Conservation (phyloP, 2,113 vertebrate species). For the Neoarius graeffei region DNA sequence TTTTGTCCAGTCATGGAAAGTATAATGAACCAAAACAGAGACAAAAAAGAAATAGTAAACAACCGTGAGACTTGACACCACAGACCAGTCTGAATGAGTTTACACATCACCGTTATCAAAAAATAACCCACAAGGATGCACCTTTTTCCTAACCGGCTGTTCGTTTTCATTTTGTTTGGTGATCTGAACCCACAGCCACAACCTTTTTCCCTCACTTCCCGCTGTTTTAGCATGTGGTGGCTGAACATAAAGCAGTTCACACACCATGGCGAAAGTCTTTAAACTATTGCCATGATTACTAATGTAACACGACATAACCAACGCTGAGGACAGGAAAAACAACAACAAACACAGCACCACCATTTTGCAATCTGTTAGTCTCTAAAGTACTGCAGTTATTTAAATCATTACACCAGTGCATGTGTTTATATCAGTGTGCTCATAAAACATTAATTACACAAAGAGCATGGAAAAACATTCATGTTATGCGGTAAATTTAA, state of each 20-base stretch:
- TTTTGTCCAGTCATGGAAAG: no score
- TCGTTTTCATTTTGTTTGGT: not conserved
- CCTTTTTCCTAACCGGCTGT: constrained; percentile 1
- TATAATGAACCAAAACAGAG: no score
- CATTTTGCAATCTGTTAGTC: not conserved
- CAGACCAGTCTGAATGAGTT: not conserved
- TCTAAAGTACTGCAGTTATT: not conserved
- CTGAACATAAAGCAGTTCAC: not conserved
- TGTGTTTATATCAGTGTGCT: not conserved
- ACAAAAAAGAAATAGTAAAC: not conserved
- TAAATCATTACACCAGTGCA: not conserved
- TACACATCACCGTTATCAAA: not conserved
- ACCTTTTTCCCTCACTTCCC: not conserved
- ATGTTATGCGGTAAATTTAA: not conserved
- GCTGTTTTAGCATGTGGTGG: not conserved
- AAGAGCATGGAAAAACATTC: not conserved
- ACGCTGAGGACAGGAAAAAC: not conserved
- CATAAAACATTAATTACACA: not conserved
- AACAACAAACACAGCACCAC: not conserved
- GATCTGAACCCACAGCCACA: not conserved
- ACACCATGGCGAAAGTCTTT: not conserved
- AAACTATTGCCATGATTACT: constrained; percentile 2
- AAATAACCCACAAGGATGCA: not conserved
- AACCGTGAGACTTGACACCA: not conserved
- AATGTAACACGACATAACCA: not conserved